Evolutionary conservation across 2,113 vertebrate genomes (phyloP), one percentile per base, ranked within the genome.

Genomic region (Sarotherodon lohbergeri): DNA sequence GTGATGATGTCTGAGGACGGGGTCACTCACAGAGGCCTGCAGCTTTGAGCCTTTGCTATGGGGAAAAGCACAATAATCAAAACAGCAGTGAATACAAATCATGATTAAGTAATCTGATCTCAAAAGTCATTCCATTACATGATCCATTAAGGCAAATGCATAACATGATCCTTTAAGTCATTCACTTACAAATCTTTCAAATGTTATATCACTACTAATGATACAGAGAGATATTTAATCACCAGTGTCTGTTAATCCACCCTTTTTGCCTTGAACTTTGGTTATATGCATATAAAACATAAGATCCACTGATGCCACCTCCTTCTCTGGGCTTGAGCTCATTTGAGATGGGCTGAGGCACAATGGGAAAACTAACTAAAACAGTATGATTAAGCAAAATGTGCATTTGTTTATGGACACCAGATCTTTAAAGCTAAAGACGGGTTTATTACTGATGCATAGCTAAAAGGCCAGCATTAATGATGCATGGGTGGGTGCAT

Each of bases 21-120:
- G 87, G 91, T 88, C 84, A 29, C 89, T 86, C 50, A 10, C 48
- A 7, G 32, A 59, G 3, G 50, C 82, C 80, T 41, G 24, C 52
- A 17, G 73, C 83, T 52, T 32, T 61, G 6, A 87, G 5, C 27
- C 36, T 39, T 71, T 8, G n/a, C 24, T 29, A 1, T 7, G 17
- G 34, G 2, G 14, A 46, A 76, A 63, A 46, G 5, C 43, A 63
- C 43, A 63, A 43, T 16, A 43, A 14, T 19, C 17, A 29, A 27
- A 83, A 61, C 32, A 66, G 12, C 6, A 27, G 87, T 27, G 36
- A 48, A 27, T 76, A 41, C 34, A n/a, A 19, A 9, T 27, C 6
- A 34, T 2, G 3, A 48, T 9, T 8, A 55, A 56, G 16, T 59
- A 5, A 46, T 78, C 54, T 27, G 48, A 39, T 56, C 55, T 79